Evolutionary conservation across 2,113 vertebrate species (phyloP).

Genomic region (Himantopus leucocephalus): DNA sequence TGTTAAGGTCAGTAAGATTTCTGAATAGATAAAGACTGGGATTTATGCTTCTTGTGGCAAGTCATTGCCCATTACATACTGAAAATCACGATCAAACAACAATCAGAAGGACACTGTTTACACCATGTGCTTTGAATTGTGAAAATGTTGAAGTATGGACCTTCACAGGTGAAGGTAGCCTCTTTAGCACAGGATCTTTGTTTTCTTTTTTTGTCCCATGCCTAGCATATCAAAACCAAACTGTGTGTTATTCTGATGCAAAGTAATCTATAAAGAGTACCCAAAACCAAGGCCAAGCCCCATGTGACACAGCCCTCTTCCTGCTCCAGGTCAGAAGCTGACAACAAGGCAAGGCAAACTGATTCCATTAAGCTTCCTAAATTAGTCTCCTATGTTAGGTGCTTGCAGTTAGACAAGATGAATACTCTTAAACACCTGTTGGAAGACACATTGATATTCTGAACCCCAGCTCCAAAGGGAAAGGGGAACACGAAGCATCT

Average conservation of each 20-base stretch:
- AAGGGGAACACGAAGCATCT: neutral
- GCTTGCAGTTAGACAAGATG: neutral
- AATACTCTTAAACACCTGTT: neutral
- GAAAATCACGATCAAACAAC: neutral
- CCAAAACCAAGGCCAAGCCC: neutral
- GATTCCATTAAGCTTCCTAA: neutral
- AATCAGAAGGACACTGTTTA: neutral
- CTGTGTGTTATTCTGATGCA: neutral
- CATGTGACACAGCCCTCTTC: neutral
- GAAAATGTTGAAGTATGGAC: neutral
- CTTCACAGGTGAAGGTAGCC: neutral
- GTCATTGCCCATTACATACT: neutral
- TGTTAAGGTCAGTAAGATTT: neutral
- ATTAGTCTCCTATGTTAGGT: neutral
- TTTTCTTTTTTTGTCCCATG: neutral
- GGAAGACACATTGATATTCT: neutral
- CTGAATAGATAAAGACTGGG: neutral
- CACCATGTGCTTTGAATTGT: neutral
- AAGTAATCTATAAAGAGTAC: neutral
- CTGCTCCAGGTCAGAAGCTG: neutral
- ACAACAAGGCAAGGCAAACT: neutral
- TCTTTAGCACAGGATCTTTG: neutral
- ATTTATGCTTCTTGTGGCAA: neutral
- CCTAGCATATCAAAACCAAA: neutral
- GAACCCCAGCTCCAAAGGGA: neutral